phyloP scores from a whole-genome alignment of 2,797 vertebrate species.

The Epinephelus coioides region DNA sequence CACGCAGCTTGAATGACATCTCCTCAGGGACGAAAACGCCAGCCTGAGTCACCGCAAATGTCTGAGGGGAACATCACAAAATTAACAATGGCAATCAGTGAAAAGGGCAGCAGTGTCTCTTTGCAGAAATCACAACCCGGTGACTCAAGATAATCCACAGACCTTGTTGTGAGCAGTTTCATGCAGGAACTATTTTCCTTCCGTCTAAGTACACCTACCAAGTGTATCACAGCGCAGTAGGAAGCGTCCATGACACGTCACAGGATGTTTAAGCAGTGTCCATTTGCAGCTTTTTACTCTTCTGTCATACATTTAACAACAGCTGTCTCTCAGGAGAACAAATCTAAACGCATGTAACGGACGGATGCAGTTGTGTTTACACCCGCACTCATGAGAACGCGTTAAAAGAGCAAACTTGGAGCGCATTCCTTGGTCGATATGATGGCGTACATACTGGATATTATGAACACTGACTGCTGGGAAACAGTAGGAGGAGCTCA shows the following conservation, averaged over 20 bases:
- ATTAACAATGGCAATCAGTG: constrained; percentile 8
- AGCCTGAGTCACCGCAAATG: constrained; percentile 49
- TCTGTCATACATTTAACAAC: constrained; percentile 13
- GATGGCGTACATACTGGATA: not conserved
- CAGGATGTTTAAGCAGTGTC: constrained; percentile 5
- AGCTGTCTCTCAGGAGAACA: constrained; percentile 6
- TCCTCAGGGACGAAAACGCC: constrained; percentile 70
- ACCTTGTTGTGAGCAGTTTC: too few relatives aligned
- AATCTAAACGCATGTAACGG: not conserved
- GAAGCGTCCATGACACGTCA: not conserved
- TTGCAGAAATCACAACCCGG: too few relatives aligned
- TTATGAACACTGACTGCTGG: not conserved
- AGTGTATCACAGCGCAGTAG: too few relatives aligned
- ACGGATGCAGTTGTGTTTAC: constrained; percentile 24
- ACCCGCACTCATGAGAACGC: not conserved
- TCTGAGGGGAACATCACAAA: constrained; percentile 14
- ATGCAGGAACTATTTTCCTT: too few relatives aligned
- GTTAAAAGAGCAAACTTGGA: not conserved
- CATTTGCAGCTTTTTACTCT: constrained; percentile 12
- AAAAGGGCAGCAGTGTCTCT: too few relatives aligned
- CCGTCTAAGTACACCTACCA: too few relatives aligned
- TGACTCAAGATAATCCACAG: too few relatives aligned
- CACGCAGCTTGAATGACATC: constrained; percentile 31
- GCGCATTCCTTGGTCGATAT: not conserved
- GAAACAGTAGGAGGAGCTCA: not conserved